Base-by-base conservation (phyloP, 2,113 vertebrate genomes). In the Fregetta grallaria region DNA sequence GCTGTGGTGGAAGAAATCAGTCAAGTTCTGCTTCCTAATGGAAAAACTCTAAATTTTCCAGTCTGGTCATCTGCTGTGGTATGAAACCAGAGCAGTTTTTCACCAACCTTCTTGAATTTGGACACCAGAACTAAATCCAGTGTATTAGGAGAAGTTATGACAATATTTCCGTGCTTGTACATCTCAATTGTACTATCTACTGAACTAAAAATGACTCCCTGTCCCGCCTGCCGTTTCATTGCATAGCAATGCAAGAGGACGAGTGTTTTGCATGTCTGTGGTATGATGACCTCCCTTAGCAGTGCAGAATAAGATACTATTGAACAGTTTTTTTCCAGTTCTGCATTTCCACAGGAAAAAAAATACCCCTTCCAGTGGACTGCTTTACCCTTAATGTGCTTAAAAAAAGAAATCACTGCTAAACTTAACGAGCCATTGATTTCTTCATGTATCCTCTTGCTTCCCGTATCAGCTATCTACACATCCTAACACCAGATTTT, bases 101-200 rank as follows among this genome's bases (percentile, higher is more conserved):
- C 47, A n/a, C 3, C 23, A 30, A 0, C 40, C 11, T 20, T 16
- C 9, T 19, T 61, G 56, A 65, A 58, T 82, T 20, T 47, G 27
- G 62, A 1, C 10, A 14, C 18, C 18, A 40, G 56, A 38, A 27
- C 47, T 3, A 3, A 74, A 42, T 13, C 14, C 23, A 38, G 9
- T 1, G 2, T 25, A 4, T 49, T 13, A 27, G 32, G n/a, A 45
- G 40, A 70, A 45, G 42, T 36, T 20, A 18, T 7, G 12, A 1
- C 15, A 7, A 0, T 13, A 2, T 58, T 85, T 58, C 40, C 0
- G 0, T n/a, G n/a, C 9, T 23, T 30, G 36, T 6, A 3, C 50
- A 7, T 45, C 34, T 49, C 12, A 62, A 8, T 11, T 42, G 52
- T 56, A 0, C 17, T 6, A 2, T 13, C 38, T 47, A 10, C 45